Conservation (phyloP, 2,888 invertebrate genomes). For the Noctua fimbriata region DNA sequence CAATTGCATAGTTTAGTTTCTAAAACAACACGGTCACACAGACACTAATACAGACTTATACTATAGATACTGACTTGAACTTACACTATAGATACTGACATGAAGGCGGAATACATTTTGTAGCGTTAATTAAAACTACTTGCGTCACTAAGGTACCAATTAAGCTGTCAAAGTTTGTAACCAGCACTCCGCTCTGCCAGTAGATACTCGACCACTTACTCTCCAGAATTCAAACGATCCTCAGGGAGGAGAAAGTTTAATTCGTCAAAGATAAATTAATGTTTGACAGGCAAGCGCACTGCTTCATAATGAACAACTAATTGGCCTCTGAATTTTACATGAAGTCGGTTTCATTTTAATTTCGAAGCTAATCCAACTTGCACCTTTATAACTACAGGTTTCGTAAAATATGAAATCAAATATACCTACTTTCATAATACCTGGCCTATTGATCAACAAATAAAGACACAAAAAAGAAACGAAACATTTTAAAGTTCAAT, state of each 20-base stretch:
- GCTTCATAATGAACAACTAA: background rate
- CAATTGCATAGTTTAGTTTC: background rate
- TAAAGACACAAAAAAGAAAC: background rate
- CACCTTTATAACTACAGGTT: background rate
- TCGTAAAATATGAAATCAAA: background rate
- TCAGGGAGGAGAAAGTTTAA: background rate
- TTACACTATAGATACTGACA: background rate
- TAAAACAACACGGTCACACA: background rate
- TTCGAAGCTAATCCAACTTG: background rate
- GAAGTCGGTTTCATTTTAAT: constrained; percentile 11
- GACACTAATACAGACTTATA: background rate
- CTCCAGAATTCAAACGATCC: background rate
- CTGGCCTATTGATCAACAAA: background rate
- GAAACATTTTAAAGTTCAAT: background rate
- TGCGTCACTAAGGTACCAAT: constrained; percentile 8
- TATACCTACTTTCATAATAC: background rate
- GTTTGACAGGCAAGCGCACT: no score
- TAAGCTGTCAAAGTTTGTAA: background rate
- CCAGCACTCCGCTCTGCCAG: background rate
- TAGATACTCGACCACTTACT: background rate
- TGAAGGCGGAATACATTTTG: constrained; percentile 1
- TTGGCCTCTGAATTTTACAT: background rate
- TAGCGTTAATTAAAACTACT: background rate
- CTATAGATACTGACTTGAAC: background rate
- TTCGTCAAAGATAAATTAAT: background rate